phyloP scores from a whole-genome alignment of 1,140 invertebrate species.

The Drosophila carrolli region DNA sequence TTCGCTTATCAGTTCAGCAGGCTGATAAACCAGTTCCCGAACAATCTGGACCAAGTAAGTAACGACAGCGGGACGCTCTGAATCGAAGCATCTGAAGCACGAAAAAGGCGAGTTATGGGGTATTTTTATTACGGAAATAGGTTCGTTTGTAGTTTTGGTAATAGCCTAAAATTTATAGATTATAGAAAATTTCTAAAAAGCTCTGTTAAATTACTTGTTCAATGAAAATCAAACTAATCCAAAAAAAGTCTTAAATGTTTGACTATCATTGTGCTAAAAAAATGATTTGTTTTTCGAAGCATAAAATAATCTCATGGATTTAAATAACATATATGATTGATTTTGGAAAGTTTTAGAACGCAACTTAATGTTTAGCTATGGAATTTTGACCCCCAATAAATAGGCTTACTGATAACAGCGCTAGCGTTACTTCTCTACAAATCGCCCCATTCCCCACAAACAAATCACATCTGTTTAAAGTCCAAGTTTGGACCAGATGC shows the following conservation, averaged over 20 bases:
- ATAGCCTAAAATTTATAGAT: background rate
- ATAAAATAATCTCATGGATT: too few species aligned
- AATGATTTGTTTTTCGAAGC: too few species aligned
- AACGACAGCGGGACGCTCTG: background rate
- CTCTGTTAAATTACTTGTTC: too few species aligned
- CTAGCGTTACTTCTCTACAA: background rate
- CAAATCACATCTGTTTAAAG: conserved; percentile 28
- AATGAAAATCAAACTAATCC: too few species aligned
- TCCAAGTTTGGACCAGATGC: conserved; percentile 32
- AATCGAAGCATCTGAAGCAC: background rate
- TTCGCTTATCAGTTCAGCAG: conserved; percentile 26
- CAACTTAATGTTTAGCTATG: background rate
- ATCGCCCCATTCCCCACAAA: background rate
- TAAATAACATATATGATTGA: too few species aligned
- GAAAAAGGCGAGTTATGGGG: background rate
- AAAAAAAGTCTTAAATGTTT: too few species aligned
- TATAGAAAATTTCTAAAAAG: background rate
- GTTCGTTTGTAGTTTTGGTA: background rate
- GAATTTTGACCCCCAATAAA: background rate
- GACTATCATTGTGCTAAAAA: too few species aligned
- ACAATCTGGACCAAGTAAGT: conserved; percentile 41
- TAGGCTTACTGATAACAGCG: conserved; percentile 19
- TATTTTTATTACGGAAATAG: background rate
- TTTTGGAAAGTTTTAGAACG: too few species aligned
- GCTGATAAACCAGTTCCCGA: conserved; percentile 41